These are phyloP conservation scores for Diarsia dahlii DNA, from an alignment of 2,888 invertebrate genomes.

Conservation along the genomic window DNA sequence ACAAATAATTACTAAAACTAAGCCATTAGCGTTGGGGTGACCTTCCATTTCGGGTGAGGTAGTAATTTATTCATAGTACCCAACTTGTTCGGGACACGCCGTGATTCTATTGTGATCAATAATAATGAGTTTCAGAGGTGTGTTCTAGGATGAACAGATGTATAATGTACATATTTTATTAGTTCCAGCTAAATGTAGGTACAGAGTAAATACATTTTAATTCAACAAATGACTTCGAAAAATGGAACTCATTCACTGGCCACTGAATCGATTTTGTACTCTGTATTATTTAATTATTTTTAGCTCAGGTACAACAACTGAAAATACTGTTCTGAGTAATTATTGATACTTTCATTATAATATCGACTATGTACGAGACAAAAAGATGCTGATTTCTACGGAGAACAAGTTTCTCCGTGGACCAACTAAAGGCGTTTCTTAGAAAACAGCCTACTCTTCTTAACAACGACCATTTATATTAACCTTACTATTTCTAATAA, in stretches of 20 bases:
- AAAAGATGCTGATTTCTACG: too few relatives aligned
- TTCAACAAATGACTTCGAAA: too few relatives aligned
- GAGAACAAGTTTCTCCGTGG: background rate
- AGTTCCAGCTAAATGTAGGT: background rate
- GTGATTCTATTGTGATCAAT: slow-evolving; percentile 72
- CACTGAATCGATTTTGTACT: too few relatives aligned
- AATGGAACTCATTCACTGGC: too few relatives aligned
- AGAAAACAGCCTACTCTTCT: background rate
- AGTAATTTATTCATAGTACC: slow-evolving; percentile 75
- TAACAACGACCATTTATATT: background rate
- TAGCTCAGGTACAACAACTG: too few relatives aligned
- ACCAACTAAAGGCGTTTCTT: too few relatives aligned
- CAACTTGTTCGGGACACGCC: slow-evolving; percentile 60
- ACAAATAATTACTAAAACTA: slow-evolving; percentile 62
- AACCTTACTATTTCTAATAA: background rate
- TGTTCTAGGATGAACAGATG: slow-evolving; percentile 22
- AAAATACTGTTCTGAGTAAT: background rate
- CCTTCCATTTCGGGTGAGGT: slow-evolving; percentile 65
- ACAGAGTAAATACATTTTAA: background rate
- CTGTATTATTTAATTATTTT: too few relatives aligned
- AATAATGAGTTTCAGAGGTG: slow-evolving; percentile 68
- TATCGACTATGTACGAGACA: too few relatives aligned
- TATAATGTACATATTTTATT: slow-evolving; percentile 27
- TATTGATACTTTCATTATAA: too few relatives aligned
- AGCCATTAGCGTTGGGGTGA: slow-evolving; percentile 66